Evolutionary conservation across 2,888 invertebrate genomes (phyloP).

Genomic region (Leptopterna dolabrata): DNA sequence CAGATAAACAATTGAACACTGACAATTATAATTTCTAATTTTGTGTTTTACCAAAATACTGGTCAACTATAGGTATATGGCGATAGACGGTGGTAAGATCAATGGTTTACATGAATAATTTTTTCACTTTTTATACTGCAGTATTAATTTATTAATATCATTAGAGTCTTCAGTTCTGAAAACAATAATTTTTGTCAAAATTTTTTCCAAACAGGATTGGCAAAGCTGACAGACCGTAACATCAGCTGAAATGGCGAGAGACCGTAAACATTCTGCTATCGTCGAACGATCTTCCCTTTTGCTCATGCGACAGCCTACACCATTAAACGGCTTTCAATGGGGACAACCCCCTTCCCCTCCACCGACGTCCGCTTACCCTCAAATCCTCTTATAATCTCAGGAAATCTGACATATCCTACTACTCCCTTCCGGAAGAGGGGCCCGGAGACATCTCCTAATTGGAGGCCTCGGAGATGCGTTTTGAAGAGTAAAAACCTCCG

Average conservation of each 20-base stretch:
- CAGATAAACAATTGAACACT: no score
- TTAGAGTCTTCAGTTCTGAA: no score
- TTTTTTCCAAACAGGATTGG: not conserved
- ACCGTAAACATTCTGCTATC: conserved; percentile 34
- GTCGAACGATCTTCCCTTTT: not conserved
- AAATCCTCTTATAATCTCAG: conserved; percentile 45
- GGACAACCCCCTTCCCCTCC: not conserved
- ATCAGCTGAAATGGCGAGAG: conserved; percentile 6
- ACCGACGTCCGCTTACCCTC: not conserved
- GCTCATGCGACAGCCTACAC: not conserved
- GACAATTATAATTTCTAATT: no score
- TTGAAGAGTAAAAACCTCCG: not conserved
- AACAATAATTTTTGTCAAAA: no score
- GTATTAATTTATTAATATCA: no score
- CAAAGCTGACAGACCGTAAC: not conserved
- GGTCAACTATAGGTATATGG: no score
- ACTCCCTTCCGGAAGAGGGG: not conserved
- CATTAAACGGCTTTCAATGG: conserved; percentile 39
- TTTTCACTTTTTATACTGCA: no score
- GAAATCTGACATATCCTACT: conserved; percentile 38
- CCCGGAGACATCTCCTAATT: conserved; percentile 39
- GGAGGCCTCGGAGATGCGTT: not conserved
- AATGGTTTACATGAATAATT: no score
- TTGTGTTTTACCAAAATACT: no score
- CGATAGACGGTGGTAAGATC: no score